phyloP scores from a whole-genome alignment of 2,888 invertebrate species.

The Polydrusus pterygomalis region DNA sequence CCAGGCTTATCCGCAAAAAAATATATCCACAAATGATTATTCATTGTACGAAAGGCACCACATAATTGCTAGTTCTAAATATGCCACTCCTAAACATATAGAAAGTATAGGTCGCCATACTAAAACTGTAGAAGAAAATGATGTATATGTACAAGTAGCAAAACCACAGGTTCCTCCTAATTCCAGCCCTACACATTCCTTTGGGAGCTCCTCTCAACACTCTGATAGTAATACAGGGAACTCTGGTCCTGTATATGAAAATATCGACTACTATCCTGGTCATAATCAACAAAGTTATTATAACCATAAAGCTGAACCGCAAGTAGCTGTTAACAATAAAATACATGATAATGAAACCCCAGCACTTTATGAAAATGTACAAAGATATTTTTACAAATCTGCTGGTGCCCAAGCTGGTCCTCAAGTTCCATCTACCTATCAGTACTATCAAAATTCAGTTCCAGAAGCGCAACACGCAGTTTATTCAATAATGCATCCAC shows the following conservation, averaged over 20 bases:
- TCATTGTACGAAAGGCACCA: slow-evolving; percentile 82
- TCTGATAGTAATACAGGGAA: slow-evolving; percentile 63
- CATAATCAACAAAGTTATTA: slow-evolving; percentile 73
- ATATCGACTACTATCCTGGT: slow-evolving; percentile 84
- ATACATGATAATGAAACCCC: slow-evolving; percentile 71
- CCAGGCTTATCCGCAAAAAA: slow-evolving; percentile 72
- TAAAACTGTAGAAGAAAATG: slow-evolving; percentile 68
- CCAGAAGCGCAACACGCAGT: slow-evolving; percentile 63
- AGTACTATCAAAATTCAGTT: slow-evolving; percentile 56
- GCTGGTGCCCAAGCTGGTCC: slow-evolving; percentile 69
- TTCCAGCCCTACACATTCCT: slow-evolving; percentile 76
- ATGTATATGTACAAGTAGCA: slow-evolving; percentile 71
- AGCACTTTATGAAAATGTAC: slow-evolving; percentile 74
- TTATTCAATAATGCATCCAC: slow-evolving; percentile 67
- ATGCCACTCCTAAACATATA: slow-evolving; percentile 84
- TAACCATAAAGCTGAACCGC: slow-evolving; percentile 86
- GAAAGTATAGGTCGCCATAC: slow-evolving; percentile 75
- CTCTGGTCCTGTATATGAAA: slow-evolving; percentile 83
- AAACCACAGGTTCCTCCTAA: slow-evolving; percentile 68
- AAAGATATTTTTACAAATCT: slow-evolving; percentile 64
- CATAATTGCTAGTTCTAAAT: slow-evolving; percentile 85
- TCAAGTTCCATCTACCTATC: slow-evolving; percentile 68
- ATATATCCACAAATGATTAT: slow-evolving; percentile 70
- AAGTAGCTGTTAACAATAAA: slow-evolving; percentile 77
- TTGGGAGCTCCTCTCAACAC: slow-evolving; percentile 70